These are phyloP conservation scores for Stenopsyche tienmushanensis DNA, from an alignment of 1,140 invertebrate genomes.

Conservation along the genomic window DNA sequence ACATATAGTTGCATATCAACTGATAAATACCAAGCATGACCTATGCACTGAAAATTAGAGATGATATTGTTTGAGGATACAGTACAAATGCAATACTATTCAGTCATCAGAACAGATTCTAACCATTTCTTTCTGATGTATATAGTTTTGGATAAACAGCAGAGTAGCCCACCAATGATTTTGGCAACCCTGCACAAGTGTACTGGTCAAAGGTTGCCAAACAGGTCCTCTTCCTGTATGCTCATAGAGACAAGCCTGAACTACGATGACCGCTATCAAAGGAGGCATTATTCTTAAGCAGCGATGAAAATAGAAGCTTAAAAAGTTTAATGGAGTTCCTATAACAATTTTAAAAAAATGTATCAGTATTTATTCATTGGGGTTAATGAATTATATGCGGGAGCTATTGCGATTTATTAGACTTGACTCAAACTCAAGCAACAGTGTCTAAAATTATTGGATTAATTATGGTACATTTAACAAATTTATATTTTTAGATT, in stretches of 20 bases:
- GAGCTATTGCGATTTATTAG: no score
- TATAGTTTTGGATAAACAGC: constrained; percentile 57
- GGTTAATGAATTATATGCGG: no score
- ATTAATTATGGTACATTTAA: no score
- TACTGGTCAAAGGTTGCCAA: constrained; percentile 52
- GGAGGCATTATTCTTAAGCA: constrained; percentile 61
- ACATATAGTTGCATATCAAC: constrained; percentile 54
- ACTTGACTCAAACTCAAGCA: no score
- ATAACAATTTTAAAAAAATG: no score
- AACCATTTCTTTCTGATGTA: constrained; percentile 49
- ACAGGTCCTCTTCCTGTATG: constrained; percentile 61
- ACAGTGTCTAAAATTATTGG: no score
- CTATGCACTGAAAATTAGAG: constrained; percentile 49
- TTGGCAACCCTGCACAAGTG: constrained; percentile 47
- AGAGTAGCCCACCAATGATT: constrained; percentile 58
- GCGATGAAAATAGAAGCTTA: constrained; percentile 59
- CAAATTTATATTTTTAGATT: no score
- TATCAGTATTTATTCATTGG: no score
- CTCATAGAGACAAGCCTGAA: constrained; percentile 57
- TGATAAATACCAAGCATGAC: constrained; percentile 55
- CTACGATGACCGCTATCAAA: constrained; percentile 57
- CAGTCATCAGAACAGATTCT: no score
- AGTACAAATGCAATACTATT: no score
- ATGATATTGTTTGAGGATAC: no score
- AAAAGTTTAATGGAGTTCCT: constrained; percentile 42